A percentile compares a stretch with the other conserved stretches of the same genome.
These are phyloP conservation scores for Tangara arthus DNA, from an alignment of 2,797 vertebrate genomes.

Conservation along the genomic window DNA sequence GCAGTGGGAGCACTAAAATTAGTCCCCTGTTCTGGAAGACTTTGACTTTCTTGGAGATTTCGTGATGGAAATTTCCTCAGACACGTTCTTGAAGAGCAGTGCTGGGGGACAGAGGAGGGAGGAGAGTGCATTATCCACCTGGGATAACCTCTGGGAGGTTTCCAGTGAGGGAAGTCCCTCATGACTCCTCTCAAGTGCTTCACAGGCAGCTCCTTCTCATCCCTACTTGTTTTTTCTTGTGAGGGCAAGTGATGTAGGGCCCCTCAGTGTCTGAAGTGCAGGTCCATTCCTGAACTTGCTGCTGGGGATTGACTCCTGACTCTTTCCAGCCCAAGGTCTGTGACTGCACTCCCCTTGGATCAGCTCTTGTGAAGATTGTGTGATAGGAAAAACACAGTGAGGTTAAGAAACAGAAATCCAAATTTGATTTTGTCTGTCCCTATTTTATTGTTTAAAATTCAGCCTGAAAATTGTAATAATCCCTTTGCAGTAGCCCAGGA, in stretches of 20 bases:
- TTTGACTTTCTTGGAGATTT: neutral
- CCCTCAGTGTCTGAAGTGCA: neutral
- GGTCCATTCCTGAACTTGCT: neutral
- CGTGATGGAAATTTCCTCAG: neutral
- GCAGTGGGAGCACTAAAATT: neutral
- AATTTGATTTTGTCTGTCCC: neutral
- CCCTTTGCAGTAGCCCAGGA: neutral
- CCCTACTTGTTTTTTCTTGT: neutral
- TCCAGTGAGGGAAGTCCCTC: neutral
- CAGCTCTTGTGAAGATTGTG: neutral
- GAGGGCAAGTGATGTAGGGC: neutral
- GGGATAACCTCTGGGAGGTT: neutral
- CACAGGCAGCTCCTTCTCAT: neutral
- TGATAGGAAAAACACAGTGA: neutral
- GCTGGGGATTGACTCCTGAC: neutral
- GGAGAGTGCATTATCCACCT: neutral
- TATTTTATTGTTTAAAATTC: neutral
- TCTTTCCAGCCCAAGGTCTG: neutral
- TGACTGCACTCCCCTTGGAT: neutral
- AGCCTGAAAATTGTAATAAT: neutral
- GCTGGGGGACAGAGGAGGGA: neutral
- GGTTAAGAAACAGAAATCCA: neutral
- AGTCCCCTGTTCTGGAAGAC: neutral
- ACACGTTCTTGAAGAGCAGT: fast-evolving
- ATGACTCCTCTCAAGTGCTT: neutral